These are phyloP conservation scores for Xenopus laevis DNA, from an alignment of 2,113 vertebrate genomes.

Conservation along the genomic window DNA sequence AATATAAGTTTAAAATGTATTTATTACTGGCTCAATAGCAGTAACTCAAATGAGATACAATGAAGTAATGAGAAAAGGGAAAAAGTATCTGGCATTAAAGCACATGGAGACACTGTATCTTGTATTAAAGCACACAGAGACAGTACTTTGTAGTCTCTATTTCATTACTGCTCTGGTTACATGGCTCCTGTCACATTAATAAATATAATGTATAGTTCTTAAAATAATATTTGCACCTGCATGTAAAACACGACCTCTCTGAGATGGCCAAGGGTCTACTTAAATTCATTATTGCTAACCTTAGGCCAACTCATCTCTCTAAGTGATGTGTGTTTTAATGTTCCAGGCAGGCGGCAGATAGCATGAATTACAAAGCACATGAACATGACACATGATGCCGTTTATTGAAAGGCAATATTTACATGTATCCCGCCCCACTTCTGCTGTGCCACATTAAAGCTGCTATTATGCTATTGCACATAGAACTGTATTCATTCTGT, in stretches of 20 bases:
- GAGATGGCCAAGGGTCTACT: constrained; percentile 4
- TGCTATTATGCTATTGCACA: constrained; percentile 12
- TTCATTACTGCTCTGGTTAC: too few species aligned
- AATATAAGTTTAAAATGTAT: too few species aligned
- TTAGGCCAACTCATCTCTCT: constrained; percentile 20
- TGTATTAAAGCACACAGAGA: too few species aligned
- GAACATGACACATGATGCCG: constrained; percentile 26
- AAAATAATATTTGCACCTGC: constrained; percentile 10
- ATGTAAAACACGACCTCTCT: background rate
- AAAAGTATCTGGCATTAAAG: too few species aligned
- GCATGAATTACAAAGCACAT: constrained; percentile 12
- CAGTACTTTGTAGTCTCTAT: too few species aligned
- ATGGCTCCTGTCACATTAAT: constrained; percentile 4
- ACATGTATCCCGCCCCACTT: background rate
- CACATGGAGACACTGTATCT: too few species aligned
- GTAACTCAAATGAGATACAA: too few species aligned
- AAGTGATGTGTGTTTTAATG: constrained; percentile 29
- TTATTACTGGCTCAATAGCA: too few species aligned
- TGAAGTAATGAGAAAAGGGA: too few species aligned
- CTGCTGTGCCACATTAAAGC: constrained; percentile 4
- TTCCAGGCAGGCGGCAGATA: constrained; percentile 18
- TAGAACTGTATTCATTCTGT: background rate
- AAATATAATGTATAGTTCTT: background rate
- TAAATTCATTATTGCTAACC: constrained; percentile 27
- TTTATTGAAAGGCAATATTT: background rate